These are phyloP conservation scores for Polylopha cassiicola DNA, from an alignment of 2,888 invertebrate species.

Conservation along the genomic window DNA sequence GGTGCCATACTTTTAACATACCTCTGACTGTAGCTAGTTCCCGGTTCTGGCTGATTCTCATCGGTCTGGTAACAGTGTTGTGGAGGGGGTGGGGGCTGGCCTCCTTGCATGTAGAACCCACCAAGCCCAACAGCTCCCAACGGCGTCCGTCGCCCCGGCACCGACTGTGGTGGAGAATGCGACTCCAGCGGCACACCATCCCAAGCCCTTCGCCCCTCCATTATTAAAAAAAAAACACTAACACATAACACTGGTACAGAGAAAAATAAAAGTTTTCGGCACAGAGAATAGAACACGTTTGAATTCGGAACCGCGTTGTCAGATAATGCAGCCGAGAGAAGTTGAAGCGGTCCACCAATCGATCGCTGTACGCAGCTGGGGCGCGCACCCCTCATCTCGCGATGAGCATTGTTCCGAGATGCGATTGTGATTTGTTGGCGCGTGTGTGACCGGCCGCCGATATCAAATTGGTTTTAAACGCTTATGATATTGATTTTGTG, in stretches of 20 bases:
- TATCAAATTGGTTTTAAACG: constrained; percentile 36
- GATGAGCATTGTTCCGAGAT: constrained; percentile 60
- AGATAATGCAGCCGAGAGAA: constrained; percentile 57
- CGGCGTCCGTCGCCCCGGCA: constrained; percentile 85
- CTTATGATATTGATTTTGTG: constrained; percentile 22
- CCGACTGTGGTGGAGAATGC: constrained; percentile 77
- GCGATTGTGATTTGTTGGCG: constrained; percentile 63
- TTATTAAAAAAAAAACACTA: constrained; percentile 46
- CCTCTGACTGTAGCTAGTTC: constrained; percentile 73
- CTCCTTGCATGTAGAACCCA: constrained; percentile 89
- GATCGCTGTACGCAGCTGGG: constrained; percentile 73
- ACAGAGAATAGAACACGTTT: constrained; percentile 42
- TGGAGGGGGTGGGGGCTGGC: constrained; percentile 70
- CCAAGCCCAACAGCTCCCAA: constrained; percentile 90
- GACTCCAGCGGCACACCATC: constrained; percentile 69
- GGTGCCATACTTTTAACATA: too few species aligned
- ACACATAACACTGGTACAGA: constrained; percentile 47
- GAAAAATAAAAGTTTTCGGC: constrained; percentile 32
- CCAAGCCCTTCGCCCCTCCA: constrained; percentile 73
- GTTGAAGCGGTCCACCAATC: constrained; percentile 64
- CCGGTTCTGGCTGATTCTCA: constrained; percentile 87
- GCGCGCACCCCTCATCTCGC: constrained; percentile 74
- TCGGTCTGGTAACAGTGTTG: constrained; percentile 81
- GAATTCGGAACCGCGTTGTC: constrained; percentile 52
- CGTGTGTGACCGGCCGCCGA: constrained; percentile 43